Evolutionary conservation across 2,888 invertebrate species (phyloP).

Genomic region (Cinara cedri): DNA sequence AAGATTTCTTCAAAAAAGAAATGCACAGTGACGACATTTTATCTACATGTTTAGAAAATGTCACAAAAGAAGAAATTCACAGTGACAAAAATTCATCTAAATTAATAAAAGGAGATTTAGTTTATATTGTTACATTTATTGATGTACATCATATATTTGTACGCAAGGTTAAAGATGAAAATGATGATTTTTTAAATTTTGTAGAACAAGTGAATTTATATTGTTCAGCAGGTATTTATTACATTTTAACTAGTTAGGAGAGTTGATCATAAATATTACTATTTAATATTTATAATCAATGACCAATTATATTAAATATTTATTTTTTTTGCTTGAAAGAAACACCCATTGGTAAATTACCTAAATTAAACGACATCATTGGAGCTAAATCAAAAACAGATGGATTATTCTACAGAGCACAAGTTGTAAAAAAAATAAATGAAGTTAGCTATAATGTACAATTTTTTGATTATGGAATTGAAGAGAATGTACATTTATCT

Average conservation of each 20-base stretch:
- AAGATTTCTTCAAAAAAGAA: not conserved
- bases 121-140: conserved; percentile 20
- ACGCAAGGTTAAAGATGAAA: conserved; percentile 42
- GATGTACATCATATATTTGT: conserved; percentile 29
- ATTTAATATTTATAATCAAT: not conserved
- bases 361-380: conserved; percentile 35
- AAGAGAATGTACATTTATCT: conserved; percentile 36
- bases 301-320: not conserved
- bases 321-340: too few species aligned
- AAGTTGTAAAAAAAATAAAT: conserved; percentile 23
- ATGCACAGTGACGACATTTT: not conserved
- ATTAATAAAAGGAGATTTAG: conserved; percentile 37
- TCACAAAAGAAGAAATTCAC: not conserved
- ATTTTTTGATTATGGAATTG: conserved; percentile 44
- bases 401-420: conserved; percentile 37
- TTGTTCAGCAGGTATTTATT: conserved; percentile 40
- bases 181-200: conserved; percentile 20
- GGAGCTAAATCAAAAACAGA: conserved; percentile 37
- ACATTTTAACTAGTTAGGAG: not conserved
- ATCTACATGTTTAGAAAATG: conserved; percentile 27
- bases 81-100: not conserved
- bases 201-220: conserved; percentile 20
- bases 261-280: not conserved
- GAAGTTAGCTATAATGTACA: conserved; percentile 42
- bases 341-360: conserved; percentile 26